Evolutionary conservation across 2,888 invertebrate genomes (phyloP).

Genomic region (Myathropa florea): DNA sequence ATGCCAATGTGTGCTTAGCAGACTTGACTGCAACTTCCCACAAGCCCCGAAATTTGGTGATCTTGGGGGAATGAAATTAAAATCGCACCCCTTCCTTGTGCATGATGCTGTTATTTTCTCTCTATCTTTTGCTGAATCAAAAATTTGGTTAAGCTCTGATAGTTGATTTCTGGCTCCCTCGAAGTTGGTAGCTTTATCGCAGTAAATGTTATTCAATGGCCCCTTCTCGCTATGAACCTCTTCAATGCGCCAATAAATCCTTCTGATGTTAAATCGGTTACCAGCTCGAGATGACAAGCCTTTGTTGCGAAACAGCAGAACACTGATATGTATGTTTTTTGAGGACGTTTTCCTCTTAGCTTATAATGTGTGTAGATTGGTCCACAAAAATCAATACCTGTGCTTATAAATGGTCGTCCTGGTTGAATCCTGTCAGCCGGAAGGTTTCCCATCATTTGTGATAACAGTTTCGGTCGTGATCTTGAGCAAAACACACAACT

Average conservation of each 20-base stretch:
- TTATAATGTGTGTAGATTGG: background rate
- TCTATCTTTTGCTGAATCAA: background rate
- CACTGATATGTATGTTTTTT: background rate
- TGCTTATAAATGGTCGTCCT: no score
- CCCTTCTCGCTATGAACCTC: no score
- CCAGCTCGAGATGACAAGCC: constrained; percentile 7
- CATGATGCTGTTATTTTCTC: background rate
- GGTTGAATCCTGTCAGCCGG: no score
- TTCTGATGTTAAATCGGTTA: background rate
- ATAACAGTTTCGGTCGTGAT: no score
- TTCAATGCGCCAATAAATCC: no score
- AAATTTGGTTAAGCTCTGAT: background rate
- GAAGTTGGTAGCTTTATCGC: no score
- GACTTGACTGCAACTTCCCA: constrained; percentile 18
- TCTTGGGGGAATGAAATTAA: constrained; percentile 1
- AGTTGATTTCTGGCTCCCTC: background rate
- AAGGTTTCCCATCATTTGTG: no score
- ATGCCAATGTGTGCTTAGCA: background rate
- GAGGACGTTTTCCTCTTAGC: background rate
- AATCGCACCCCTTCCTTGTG: background rate
- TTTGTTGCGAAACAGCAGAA: background rate
- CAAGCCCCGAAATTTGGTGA: constrained; percentile 8
- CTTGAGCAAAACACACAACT: no score
- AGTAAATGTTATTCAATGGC: no score
- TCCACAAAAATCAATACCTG: no score